A percentile compares a stretch with the other conserved stretches of the same genome.
Evolutionary conservation across 1,140 invertebrate genomes (phyloP).

Genomic region (Bilobella aurantiaca): DNA sequence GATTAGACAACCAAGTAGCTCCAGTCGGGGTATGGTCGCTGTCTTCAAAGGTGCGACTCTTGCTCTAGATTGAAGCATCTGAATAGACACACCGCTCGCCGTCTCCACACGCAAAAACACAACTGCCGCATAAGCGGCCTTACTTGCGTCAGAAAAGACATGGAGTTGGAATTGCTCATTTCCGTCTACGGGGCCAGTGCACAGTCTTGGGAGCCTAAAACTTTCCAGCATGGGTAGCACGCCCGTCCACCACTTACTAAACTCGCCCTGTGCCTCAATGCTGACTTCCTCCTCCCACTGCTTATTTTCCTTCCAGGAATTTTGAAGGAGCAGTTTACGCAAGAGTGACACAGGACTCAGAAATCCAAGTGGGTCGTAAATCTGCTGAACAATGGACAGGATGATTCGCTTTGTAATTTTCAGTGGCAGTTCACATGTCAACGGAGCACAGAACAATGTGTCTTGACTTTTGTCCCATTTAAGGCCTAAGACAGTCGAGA

Average conservation of each 20-base stretch:
- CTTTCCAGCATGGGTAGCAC: slow-evolving; percentile 24
- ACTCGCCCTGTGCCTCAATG: slow-evolving; percentile 16
- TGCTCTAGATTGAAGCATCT: slow-evolving; percentile 39
- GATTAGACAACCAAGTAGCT: slow-evolving; percentile 18
- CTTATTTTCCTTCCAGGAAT: slow-evolving; percentile 13
- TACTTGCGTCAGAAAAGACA: slow-evolving; percentile 39
- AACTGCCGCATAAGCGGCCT: slow-evolving; percentile 36
- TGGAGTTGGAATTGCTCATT: slow-evolving; percentile 28
- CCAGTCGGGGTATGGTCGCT: slow-evolving; percentile 31
- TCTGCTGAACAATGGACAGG: background rate
- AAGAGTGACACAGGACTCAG: slow-evolving; percentile 17
- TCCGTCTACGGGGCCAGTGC: slow-evolving; percentile 8
- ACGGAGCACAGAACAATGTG: background rate
- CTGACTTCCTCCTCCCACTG: slow-evolving; percentile 19
- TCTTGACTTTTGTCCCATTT: slow-evolving; percentile 1
- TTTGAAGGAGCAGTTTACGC: slow-evolving; percentile 25
- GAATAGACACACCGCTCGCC: slow-evolving; percentile 34
- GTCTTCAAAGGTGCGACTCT: slow-evolving; percentile 35
- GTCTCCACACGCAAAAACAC: slow-evolving; percentile 30
- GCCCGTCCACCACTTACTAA: slow-evolving; percentile 33
- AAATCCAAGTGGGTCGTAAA: slow-evolving; percentile 28
- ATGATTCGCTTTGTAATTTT: slow-evolving; percentile 11
- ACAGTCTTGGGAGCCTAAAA: slow-evolving; percentile 34
- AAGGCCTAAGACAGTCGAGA: background rate
- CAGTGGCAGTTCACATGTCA: background rate